phyloP scores from a whole-genome alignment of 2,113 vertebrate genomes.

The Chrysemys picta region DNA sequence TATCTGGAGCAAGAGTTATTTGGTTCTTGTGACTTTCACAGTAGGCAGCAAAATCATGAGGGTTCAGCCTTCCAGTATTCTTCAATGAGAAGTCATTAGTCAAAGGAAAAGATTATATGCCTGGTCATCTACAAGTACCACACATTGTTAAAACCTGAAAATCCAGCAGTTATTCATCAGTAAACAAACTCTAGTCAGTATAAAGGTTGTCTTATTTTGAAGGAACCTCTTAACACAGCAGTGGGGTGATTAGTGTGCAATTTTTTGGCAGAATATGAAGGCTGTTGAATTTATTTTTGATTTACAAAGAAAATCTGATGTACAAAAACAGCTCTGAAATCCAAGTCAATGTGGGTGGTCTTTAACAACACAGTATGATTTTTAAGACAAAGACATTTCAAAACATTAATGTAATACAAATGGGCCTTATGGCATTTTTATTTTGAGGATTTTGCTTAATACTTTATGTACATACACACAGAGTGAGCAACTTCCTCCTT shows the following conservation, averaged over 20 bases:
- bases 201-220: slow-evolving; percentile 29
- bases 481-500: background rate
- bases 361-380: background rate
- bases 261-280: slow-evolving; percentile 1
- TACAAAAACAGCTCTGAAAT: background rate
- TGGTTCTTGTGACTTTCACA: background rate
- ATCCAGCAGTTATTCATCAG: background rate
- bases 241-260: background rate
- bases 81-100: background rate
- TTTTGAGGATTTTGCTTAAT: background rate
- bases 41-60: background rate
- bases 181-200: background rate
- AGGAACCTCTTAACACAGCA: background rate
- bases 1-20: background rate
- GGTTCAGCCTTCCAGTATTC: background rate
- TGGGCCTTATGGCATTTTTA: background rate
- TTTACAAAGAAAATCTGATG: slow-evolving; percentile 30
- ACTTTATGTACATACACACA: background rate
- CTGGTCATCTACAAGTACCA: slow-evolving; percentile 7
- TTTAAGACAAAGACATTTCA: background rate
- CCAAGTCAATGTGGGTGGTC: background rate
- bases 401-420: background rate
- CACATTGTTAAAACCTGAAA: background rate
- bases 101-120: background rate
- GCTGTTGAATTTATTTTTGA: slow-evolving; percentile 1